Base-by-base conservation (phyloP, 2,888 invertebrate species). In the Spialia ferax region DNA sequence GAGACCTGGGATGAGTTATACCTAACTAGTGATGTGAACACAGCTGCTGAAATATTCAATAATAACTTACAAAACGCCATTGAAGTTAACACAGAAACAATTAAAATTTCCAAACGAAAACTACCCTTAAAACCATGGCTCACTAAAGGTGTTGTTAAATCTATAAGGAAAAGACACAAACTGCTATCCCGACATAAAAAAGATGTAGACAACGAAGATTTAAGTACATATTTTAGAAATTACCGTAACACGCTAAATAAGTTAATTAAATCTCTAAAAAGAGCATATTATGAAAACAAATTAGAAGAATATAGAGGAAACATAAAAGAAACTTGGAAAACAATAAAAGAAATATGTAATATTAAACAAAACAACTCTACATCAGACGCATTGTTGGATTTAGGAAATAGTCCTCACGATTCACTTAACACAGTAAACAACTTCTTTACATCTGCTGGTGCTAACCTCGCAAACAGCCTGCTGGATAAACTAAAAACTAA, bases 301-400 rank as follows among this genome's bases (percentile, higher is more conserved):
- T 2, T 48, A 5, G 6, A 20, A 15, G 2, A 48, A 20, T 10
- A 7, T 50, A 18, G 7, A 11, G 22, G 50, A 11, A 50, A 50
- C 10, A 20, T 50, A 10, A 50, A 50, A 22, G 20, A 50, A 2
- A 50, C 50, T 3, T 50, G 50, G 50, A 50, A 50, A 20, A 22
- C 10, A 50, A 50, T 50, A 50, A 18, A 20, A 50, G 50, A 50
- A 11, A 4, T 50, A 22, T 50, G 50, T 50, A 50, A 50, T 3
- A 8, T 20, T 11, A 8, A 20, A 18, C 10, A 11, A 50, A 50
- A 50, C 10, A 50, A 50, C 20, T 18, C 20, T 18, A 11, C 18
- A 18, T 1, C 48, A 48, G 20, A 54, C 18, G 38, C 50, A 23
- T 48, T 54, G 15, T 8, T 42, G 13, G 35, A 2, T 23, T n/a